A percentile compares a stretch with the other conserved stretches of the same genome.
phyloP scores from a whole-genome alignment of 2,113 vertebrate genomes.

The Lampris megalopsis region DNA sequence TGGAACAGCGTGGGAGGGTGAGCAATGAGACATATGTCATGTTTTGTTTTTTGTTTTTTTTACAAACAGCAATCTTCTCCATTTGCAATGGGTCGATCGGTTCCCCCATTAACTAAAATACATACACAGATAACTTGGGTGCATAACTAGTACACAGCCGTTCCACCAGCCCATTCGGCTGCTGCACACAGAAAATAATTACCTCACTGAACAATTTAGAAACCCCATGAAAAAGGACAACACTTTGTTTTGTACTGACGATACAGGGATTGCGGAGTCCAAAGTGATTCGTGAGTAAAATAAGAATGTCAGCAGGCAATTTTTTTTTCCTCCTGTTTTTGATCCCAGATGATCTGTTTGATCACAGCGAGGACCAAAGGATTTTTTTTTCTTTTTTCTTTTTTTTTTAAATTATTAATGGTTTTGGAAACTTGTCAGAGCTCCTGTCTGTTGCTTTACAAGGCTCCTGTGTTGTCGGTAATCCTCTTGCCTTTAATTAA shows the following conservation, averaged over 20 bases:
- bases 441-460: constrained; percentile 66
- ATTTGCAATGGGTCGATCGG: constrained; percentile 19
- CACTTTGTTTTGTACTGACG: background rate
- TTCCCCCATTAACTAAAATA: too few relatives aligned
- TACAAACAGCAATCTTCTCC: constrained; percentile 15
- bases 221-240: background rate
- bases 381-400: constrained; percentile 29
- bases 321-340: background rate
- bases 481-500: constrained; percentile 85
- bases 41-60: background rate
- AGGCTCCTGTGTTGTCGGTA: constrained; percentile 70
- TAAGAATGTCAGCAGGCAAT: constrained; percentile 30
- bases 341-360: constrained; percentile 61
- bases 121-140: constrained; percentile 2
- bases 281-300: constrained; percentile 17
- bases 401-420: constrained; percentile 37
- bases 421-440: constrained; percentile 68
- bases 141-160: constrained; percentile 6
- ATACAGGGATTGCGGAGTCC: constrained; percentile 9
- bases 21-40: constrained; percentile 10
- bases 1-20: constrained; percentile 2
- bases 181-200: background rate
- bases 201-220: constrained; percentile 5
- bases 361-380: constrained; percentile 59
- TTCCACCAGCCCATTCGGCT: too few relatives aligned